A percentile compares a stretch with the other conserved stretches of the same genome.
phyloP scores from a whole-genome alignment of 2,797 vertebrate species.

The Hypotaenidia okinawae region DNA sequence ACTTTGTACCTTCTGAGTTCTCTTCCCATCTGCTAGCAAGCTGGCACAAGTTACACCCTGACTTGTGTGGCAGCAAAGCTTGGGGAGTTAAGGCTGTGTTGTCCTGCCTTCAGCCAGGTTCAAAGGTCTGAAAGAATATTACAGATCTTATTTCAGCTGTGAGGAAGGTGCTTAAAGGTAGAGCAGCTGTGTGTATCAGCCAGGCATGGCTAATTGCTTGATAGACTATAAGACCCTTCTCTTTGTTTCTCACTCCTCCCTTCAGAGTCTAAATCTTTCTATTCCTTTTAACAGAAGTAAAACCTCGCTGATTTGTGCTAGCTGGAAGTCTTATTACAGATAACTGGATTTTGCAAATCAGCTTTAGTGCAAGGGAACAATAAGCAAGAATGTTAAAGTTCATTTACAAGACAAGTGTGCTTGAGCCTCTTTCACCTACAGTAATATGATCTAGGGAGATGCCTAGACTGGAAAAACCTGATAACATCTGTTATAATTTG shows the following conservation, averaged over 20 bases:
- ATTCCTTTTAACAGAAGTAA: neutral
- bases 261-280: neutral
- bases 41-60: neutral
- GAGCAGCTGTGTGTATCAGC: accelerated
- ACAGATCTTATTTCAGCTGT: neutral
- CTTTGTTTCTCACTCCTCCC: neutral
- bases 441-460: neutral
- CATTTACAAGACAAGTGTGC: neutral
- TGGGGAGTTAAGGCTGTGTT: neutral
- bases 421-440: neutral
- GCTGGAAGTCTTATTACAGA: neutral
- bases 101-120: neutral
- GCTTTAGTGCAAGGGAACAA: neutral
- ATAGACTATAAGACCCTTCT: neutral
- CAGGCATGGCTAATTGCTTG: accelerated
- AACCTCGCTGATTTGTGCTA: neutral
- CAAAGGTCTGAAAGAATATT: neutral
- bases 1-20: neutral
- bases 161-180: neutral
- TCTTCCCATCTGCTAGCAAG: neutral
- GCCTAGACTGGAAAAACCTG: neutral
- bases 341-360: slow-evolving; percentile 39
- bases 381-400: neutral
- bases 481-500: neutral
- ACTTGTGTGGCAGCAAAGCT: neutral